These are phyloP conservation scores for Pseudococcus longispinus DNA, from an alignment of 2,888 invertebrate species.

Conservation along the genomic window DNA sequence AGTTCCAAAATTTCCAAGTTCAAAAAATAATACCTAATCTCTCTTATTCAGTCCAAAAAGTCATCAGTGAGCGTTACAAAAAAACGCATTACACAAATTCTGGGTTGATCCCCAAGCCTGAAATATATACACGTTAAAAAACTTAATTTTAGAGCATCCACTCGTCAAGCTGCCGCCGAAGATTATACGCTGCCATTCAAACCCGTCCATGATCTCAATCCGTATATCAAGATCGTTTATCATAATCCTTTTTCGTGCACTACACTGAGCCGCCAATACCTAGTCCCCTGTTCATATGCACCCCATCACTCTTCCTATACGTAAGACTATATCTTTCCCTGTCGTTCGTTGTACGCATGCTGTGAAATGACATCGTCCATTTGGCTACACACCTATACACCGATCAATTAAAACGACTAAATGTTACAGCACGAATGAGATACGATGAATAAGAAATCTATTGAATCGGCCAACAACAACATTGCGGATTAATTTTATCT, in stretches of 20 bases:
- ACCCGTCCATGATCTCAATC: constrained; percentile 5
- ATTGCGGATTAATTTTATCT: neutral
- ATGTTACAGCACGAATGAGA: neutral
- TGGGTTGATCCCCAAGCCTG: too few relatives aligned
- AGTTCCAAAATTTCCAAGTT: too few relatives aligned
- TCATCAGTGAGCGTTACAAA: too few relatives aligned
- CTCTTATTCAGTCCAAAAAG: too few relatives aligned
- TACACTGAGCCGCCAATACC: neutral
- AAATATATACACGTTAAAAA: too few relatives aligned
- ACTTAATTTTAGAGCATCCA: constrained; percentile 19
- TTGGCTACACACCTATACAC: neutral
- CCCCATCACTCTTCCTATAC: neutral
- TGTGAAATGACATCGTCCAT: neutral
- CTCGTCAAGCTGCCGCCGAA: neutral
- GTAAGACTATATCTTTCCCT: neutral
- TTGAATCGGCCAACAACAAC: neutral
- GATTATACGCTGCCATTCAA: neutral
- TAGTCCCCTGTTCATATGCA: neutral
- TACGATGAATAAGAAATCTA: neutral
- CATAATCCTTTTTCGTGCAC: constrained; percentile 1
- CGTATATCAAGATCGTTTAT: constrained; percentile 30
- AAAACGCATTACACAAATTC: too few relatives aligned
- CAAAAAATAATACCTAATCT: too few relatives aligned
- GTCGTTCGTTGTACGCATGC: neutral
- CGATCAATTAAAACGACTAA: neutral